phyloP scores from a whole-genome alignment of 2,888 invertebrate species.

The Andricus quercusramuli region DNA sequence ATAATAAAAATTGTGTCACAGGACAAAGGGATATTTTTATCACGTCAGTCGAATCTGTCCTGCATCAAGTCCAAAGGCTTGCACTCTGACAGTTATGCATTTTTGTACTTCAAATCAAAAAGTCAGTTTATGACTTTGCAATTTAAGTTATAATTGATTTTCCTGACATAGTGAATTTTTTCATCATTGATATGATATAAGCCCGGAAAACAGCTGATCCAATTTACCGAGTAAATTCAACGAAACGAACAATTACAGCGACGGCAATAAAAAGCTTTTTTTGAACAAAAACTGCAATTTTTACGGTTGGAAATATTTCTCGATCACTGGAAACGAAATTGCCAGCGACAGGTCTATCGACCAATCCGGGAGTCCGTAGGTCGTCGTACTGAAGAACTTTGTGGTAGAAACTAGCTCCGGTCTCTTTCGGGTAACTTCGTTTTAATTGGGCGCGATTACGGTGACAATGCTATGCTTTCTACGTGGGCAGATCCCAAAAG shows the following conservation, averaged over 20 bases:
- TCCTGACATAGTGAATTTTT: neutral
- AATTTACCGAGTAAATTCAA: constrained; percentile 24
- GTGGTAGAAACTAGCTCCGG: constrained; percentile 62
- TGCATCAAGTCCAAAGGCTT: neutral
- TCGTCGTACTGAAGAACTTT: constrained; percentile 59
- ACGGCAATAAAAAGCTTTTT: constrained; percentile 25
- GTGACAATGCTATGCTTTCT: constrained; percentile 60
- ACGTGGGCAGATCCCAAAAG: constrained; percentile 59
- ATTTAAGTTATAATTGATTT: neutral
- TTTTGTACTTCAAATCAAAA: neutral
- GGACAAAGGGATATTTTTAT: too few species aligned
- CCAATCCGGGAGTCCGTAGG: constrained; percentile 62
- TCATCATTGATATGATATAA: neutral
- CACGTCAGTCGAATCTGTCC: too few species aligned
- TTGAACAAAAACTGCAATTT: constrained; percentile 27
- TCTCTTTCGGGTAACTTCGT: constrained; percentile 60
- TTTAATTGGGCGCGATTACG: constrained; percentile 70
- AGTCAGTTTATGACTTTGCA: neutral
- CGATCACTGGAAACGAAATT: constrained; percentile 46
- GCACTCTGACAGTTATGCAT: neutral
- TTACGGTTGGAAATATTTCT: constrained; percentile 24
- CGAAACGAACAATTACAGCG: constrained; percentile 16
- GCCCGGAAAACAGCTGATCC: neutral
- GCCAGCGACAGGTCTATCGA: constrained; percentile 52
- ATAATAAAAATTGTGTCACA: too few species aligned